phyloP scores from a whole-genome alignment of 35 echinoderm and acorn worm genomes.

The Eucidaris tribuloides region DNA sequence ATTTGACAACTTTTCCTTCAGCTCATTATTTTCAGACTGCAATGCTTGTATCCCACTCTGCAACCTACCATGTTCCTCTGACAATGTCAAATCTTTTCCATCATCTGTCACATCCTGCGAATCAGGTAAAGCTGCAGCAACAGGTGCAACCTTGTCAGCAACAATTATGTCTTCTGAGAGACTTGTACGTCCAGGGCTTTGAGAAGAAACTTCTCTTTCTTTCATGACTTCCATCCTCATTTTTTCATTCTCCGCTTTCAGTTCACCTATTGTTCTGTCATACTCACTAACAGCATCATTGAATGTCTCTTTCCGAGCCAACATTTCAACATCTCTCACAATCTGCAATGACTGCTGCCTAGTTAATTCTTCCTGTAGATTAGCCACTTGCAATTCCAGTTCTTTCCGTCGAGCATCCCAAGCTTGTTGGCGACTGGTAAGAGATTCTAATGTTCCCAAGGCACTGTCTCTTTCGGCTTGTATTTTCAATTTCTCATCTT shows the following conservation, averaged over 20 bases:
- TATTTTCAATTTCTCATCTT: slow-evolving; percentile 28
- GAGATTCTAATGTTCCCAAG: slow-evolving; percentile 22
- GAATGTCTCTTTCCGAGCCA: slow-evolving; percentile 11
- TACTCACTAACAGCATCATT: not conserved
- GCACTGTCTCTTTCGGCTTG: slow-evolving; percentile 11
- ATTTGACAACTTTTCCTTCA: slow-evolving; percentile 36
- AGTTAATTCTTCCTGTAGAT: not conserved
- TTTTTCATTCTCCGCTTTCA: slow-evolving; percentile 19
- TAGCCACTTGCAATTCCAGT: slow-evolving; percentile 9
- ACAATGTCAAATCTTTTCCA: not conserved
- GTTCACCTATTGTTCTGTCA: slow-evolving; percentile 5
- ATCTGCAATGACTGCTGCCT: not conserved
- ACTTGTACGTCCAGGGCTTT: not conserved
- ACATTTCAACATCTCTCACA: slow-evolving; percentile 4
- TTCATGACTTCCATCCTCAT: slow-evolving; percentile 3
- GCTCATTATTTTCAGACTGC: slow-evolving; percentile 18
- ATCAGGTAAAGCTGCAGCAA: not conserved
- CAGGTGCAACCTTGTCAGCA: not conserved
- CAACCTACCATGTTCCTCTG: not conserved
- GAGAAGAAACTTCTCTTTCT: not conserved
- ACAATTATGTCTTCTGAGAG: not conserved
- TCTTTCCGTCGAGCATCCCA: slow-evolving; percentile 13
- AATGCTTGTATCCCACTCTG: not conserved
- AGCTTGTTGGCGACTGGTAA: not conserved
- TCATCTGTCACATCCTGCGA: not conserved